Percentiles rank a stretch among this genome's conserved stretches.
Conservation (phyloP, 2,113 vertebrate genomes). For the Tachysurus vachellii region DNA sequence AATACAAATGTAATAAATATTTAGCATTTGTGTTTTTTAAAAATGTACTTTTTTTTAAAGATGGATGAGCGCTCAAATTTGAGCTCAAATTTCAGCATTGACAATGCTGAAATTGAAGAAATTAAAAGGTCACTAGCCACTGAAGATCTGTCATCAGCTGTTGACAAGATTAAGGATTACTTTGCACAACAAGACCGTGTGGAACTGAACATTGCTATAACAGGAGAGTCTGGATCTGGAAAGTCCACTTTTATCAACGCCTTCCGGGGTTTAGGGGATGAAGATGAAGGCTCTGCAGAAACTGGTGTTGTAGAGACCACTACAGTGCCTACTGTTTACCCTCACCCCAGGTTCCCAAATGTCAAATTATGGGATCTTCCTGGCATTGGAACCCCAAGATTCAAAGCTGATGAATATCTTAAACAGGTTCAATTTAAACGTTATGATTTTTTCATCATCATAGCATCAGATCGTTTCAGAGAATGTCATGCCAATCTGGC, state of each 20-base stretch:
- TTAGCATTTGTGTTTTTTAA: too few relatives aligned
- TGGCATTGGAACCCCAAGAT: slow-evolving; percentile 67
- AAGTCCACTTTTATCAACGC: slow-evolving; percentile 77
- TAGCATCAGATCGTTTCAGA: slow-evolving; percentile 68
- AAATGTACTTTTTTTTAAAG: slow-evolving; percentile 1
- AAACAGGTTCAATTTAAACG: slow-evolving; percentile 62
- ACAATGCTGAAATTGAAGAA: not conserved
- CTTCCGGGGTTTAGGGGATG: slow-evolving; percentile 66
- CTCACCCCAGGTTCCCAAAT: slow-evolving; percentile 62
- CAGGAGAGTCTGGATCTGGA: slow-evolving; percentile 71
- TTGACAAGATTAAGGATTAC: slow-evolving; percentile 46
- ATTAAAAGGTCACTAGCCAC: slow-evolving; percentile 37
- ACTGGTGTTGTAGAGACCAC: slow-evolving; percentile 74
- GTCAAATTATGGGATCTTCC: slow-evolving; percentile 74
- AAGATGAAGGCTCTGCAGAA: slow-evolving; percentile 64
- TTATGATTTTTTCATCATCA: slow-evolving; percentile 75
- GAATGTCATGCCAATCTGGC: slow-evolving; percentile 64
- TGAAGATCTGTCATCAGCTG: slow-evolving; percentile 35
- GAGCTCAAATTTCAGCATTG: too few relatives aligned
- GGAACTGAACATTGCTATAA: slow-evolving; percentile 71
- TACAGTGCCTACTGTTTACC: slow-evolving; percentile 55
- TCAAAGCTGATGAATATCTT: slow-evolving; percentile 67
- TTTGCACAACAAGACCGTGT: slow-evolving; percentile 41
- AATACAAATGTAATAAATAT: too few relatives aligned
- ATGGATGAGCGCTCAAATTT: too few relatives aligned